These are phyloP conservation scores for Salticus scenicus DNA, from an alignment of 2,888 invertebrate genomes.

Conservation along the genomic window DNA sequence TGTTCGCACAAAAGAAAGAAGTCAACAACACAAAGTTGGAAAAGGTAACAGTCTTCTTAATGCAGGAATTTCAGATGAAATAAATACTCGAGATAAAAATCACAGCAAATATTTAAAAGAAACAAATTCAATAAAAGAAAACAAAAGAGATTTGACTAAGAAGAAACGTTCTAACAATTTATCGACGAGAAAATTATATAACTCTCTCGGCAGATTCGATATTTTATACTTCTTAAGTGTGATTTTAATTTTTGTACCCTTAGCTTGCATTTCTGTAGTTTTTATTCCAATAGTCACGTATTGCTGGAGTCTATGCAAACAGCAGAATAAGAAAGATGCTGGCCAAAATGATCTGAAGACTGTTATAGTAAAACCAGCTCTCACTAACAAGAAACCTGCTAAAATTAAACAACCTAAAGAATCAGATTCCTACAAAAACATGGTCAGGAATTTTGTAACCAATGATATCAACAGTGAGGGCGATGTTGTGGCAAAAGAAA, in stretches of 20 bases:
- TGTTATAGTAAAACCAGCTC: not conserved
- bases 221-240: slow-evolving; percentile 7
- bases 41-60: no score
- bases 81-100: no score
- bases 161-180: not conserved
- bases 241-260: slow-evolving; percentile 30
- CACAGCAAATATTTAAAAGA: no score
- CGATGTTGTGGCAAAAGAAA: slow-evolving; percentile 24
- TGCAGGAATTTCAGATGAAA: no score
- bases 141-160: no score
- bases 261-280: not conserved
- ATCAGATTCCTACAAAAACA: not conserved
- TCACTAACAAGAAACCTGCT: not conserved
- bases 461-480: slow-evolving; percentile 22
- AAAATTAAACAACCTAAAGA: not conserved
- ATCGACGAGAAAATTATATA: not conserved
- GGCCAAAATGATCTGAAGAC: not conserved
- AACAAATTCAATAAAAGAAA: not conserved
- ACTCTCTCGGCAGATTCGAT: not conserved
- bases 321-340: not conserved
- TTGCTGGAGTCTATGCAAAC: not conserved
- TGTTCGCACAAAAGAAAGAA: no score
- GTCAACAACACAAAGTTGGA: no score
- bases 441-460: slow-evolving; percentile 6
- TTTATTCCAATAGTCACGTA: not conserved